phyloP scores from a whole-genome alignment of 1,140 invertebrate genomes.

The Nasonia vitripennis region DNA sequence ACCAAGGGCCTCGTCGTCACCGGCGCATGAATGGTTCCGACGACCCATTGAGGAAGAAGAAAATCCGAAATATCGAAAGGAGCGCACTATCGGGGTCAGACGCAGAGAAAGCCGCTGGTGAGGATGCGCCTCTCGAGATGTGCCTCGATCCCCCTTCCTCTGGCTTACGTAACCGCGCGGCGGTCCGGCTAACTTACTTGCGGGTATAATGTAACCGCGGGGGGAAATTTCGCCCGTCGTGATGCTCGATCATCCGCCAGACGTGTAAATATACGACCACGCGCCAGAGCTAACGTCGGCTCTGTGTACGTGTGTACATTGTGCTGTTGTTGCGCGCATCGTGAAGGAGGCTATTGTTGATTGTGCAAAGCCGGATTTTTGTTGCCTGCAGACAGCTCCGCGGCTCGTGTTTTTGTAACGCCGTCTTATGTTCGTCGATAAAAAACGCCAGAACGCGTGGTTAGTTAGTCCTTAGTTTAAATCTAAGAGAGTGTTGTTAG shows the following conservation, averaged over 20 bases:
- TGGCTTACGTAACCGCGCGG: constrained; percentile 26
- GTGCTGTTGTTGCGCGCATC: not conserved
- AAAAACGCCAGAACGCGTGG: too few relatives aligned
- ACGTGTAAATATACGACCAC: not conserved
- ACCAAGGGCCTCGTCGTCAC: constrained; percentile 21
- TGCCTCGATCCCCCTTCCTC: not conserved
- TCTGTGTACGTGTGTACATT: not conserved
- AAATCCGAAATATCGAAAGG: not conserved
- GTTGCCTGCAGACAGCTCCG: not conserved
- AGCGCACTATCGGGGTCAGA: constrained; percentile 65
- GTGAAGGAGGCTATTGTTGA: not conserved
- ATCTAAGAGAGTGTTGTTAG: too few relatives aligned
- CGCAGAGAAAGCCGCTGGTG: constrained; percentile 65
- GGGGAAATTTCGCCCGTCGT: not conserved
- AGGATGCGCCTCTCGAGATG: not conserved
- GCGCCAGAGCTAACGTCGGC: not conserved
- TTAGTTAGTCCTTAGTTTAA: too few relatives aligned
- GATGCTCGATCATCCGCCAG: not conserved
- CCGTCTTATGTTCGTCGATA: not conserved
- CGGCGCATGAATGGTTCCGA: constrained; percentile 21
- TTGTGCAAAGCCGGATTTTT: not conserved
- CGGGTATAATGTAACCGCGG: not conserved
- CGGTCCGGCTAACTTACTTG: not conserved
- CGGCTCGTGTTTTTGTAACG: not conserved
- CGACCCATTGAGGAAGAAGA: constrained; percentile 3